phyloP scores from a whole-genome alignment of 2,888 invertebrate genomes.

The Steinernema hermaphroditum region DNA sequence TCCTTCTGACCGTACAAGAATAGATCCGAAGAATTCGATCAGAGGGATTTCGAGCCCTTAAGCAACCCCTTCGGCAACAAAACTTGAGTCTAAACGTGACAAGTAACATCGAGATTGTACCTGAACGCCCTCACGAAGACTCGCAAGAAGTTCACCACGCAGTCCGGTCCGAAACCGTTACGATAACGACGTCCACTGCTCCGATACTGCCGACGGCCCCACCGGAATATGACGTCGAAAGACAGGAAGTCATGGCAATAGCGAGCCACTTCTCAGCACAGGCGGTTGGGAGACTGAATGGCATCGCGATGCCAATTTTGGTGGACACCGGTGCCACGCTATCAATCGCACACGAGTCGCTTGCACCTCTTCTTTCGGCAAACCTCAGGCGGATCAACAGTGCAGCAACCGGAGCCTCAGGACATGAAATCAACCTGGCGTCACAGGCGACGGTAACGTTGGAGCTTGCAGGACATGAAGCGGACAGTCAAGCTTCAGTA shows the following conservation, averaged over 20 bases:
- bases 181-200: too few relatives aligned
- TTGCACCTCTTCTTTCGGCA: not conserved
- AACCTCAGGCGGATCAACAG: not conserved
- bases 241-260: not conserved
- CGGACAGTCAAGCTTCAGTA: not conserved
- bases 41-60: too few relatives aligned
- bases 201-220: not conserved
- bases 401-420: not conserved
- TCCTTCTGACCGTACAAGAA: too few relatives aligned
- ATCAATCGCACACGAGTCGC: not conserved
- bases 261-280: not conserved
- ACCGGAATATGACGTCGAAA: not conserved
- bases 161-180: too few relatives aligned
- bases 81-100: too few relatives aligned
- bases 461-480: not conserved
- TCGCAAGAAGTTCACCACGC: not conserved
- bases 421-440: not conserved
- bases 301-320: not conserved
- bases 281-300: not conserved
- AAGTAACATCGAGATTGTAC: too few relatives aligned
- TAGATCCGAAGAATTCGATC: too few relatives aligned
- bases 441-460: not conserved
- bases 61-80: too few relatives aligned
- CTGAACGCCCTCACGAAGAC: too few relatives aligned
- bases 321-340: not conserved